Evolutionary conservation across 1,140 invertebrate genomes (phyloP).

Genomic region (Drosophila nigromelanica): DNA sequence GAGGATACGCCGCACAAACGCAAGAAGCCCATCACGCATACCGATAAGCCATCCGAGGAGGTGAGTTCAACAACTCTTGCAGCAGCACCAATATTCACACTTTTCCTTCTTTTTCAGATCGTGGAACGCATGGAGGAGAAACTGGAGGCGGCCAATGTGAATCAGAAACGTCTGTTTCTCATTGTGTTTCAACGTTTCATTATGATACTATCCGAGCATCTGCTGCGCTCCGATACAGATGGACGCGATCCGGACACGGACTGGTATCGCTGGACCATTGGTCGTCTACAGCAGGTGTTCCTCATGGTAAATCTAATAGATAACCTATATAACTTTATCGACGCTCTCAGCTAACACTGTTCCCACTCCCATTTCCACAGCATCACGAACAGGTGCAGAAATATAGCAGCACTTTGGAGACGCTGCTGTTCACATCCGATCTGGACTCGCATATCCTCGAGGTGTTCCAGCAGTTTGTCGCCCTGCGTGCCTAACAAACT

Average conservation of each 20-base stretch:
- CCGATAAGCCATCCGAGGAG: slow-evolving; percentile 93
- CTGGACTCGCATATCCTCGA: slow-evolving; percentile 98
- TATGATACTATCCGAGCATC: slow-evolving; percentile 98
- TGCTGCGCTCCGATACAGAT: slow-evolving; percentile 96
- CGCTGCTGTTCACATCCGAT: slow-evolving; percentile 97
- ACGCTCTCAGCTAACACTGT: background rate
- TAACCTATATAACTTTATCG: background rate
- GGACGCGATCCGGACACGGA: slow-evolving; percentile 96
- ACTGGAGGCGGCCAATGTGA: slow-evolving; percentile 95
- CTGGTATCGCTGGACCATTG: slow-evolving; percentile 98
- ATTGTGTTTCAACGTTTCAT: slow-evolving; percentile 99
- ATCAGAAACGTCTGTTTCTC: slow-evolving; percentile 98
- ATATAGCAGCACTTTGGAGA: slow-evolving; percentile 97
- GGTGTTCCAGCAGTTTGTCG: slow-evolving; percentile 98
- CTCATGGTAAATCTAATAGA: slow-evolving; percentile 89
- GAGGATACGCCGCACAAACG: slow-evolving; percentile 86
- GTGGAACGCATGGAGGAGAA: slow-evolving; percentile 98
- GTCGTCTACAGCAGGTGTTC: slow-evolving; percentile 97
- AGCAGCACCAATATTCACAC: too few species aligned
- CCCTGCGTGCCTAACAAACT: slow-evolving; percentile 81
- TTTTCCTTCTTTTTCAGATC: slow-evolving; percentile 83
- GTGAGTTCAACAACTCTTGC: slow-evolving; percentile 55
- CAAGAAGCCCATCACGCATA: slow-evolving; percentile 87
- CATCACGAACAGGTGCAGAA: slow-evolving; percentile 99
- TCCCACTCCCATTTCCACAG: slow-evolving; percentile 85